These are phyloP conservation scores for Synanthedon andrenaeformis DNA, from an alignment of 2,888 invertebrate species.

Conservation along the genomic window DNA sequence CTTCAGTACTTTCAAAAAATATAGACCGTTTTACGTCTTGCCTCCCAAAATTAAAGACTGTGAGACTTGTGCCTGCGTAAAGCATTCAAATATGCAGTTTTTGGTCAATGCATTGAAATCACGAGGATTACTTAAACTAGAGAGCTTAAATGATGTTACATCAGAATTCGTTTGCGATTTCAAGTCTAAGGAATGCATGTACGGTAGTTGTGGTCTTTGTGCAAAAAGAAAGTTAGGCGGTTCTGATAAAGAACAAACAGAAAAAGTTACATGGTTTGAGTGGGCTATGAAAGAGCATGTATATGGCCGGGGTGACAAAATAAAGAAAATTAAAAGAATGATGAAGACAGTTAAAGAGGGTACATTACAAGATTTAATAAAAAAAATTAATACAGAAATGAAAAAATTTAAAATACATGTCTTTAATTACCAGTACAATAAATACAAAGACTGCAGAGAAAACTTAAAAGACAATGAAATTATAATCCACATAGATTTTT, in stretches of 20 bases:
- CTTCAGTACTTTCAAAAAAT: conserved; percentile 11
- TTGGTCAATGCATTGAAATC: conserved; percentile 6
- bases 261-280: conserved; percentile 6
- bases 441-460: neutral
- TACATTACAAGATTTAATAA: conserved; percentile 3
- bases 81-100: conserved; percentile 10
- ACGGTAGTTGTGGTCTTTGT: conserved; percentile 6
- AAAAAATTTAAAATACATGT: conserved; percentile 6
- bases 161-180: conserved; percentile 5
- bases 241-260: neutral
- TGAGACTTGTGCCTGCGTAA: conserved; percentile 10
- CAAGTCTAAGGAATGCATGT: conserved; percentile 8
- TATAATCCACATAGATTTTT: neutral
- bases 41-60: conserved; percentile 8
- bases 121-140: conserved; percentile 3
- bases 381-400: conserved; percentile 5
- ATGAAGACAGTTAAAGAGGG: neutral
- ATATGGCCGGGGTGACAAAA: conserved; percentile 2
- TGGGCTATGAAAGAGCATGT: conserved; percentile 6
- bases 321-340: too few relatives aligned
- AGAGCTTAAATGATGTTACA: conserved; percentile 6
- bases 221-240: conserved; percentile 1
- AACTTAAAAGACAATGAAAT: neutral
- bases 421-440: neutral
- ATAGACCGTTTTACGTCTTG: too few relatives aligned